Base-by-base conservation (phyloP, 2,888 invertebrate genomes). In the Drosophila picticornis region DNA sequence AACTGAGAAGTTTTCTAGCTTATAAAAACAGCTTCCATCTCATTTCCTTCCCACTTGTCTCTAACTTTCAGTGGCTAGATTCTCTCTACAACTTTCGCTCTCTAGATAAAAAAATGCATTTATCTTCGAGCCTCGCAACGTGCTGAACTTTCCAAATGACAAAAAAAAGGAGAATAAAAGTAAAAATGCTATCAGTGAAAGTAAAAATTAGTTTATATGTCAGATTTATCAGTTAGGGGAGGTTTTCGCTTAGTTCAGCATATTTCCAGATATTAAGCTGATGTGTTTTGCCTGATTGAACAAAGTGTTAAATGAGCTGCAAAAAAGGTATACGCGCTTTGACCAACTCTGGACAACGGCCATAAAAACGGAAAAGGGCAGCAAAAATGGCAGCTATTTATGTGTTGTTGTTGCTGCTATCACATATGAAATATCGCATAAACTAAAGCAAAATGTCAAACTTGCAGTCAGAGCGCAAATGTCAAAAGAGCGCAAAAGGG, bases 381-480 rank as follows among this genome's bases (percentile, higher is more conserved):
- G 64, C 60, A 60, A 38, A 90, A 84, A 76, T 82, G 90, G 66
- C 83, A 84, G 75, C 73, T 71, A 79, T 62, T 80, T 65, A 11
- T 43, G 29, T 16, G 57, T 56, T 74, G 61, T 68, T 64, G 61
- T 22, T 64, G 62, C 60, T 77, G 83, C 84, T 90, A 90, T 85
- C 85, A 88, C 66, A 85, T 76, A 83, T 88, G 88, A 88, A 85
- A 85, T 90, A 90, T 85, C 88, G 69, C 90, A 83, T 90, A 85
- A 85, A 85, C 88, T 88, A 85, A 87, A 70, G 88, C 88, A 87
- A 89, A 85, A 88, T 85, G 85, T 85, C 88, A 90, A 88, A 81
- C 73, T 79, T 73, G 89, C 89, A 75, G 83, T 72, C 59, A 67
- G 73, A 84, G 82, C 68, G 68, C 55, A 82, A 82, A 82, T 84